Evolutionary conservation across 2,888 invertebrate species (phyloP).

Genomic region (Cheilosia urbana): DNA sequence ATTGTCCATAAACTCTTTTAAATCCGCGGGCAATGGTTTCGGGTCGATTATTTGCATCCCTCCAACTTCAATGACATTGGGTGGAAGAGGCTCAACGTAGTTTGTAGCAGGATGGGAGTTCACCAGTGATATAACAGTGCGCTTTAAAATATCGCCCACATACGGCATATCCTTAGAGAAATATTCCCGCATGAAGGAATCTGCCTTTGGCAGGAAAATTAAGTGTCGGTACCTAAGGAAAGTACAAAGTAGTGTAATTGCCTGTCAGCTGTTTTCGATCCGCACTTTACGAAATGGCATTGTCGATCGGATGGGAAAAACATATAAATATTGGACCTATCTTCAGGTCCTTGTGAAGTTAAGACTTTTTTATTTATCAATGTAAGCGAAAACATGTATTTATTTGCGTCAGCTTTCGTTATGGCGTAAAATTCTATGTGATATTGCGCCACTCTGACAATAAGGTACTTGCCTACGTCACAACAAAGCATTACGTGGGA

Average conservation of each 20-base stretch:
- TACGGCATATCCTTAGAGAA: constrained; percentile 73
- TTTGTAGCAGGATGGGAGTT: constrained; percentile 81
- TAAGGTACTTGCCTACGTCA: no score
- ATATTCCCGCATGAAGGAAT: constrained; percentile 73
- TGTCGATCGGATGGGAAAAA: no score
- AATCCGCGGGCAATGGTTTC: constrained; percentile 77
- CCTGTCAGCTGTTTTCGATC: no score
- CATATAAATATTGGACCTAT: no score
- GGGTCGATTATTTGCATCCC: constrained; percentile 81
- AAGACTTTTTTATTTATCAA: no score
- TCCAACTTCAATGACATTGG: constrained; percentile 82
- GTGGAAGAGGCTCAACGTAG: constrained; percentile 80
- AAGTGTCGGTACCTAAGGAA: constrained; percentile 49
- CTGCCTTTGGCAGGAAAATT: constrained; percentile 67
- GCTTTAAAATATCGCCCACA: constrained; percentile 76
- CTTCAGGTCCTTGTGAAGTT: no score
- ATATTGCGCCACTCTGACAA: no score
- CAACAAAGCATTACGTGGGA: no score
- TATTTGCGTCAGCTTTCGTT: no score
- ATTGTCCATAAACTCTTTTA: constrained; percentile 78
- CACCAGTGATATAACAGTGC: constrained; percentile 78
- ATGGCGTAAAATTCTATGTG: no score
- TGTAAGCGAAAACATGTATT: no score
- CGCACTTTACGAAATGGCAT: constrained; percentile 18
- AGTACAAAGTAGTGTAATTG: no score